Evolutionary conservation across 2,113 vertebrate genomes (phyloP), one percentile per base, ranked within the genome.

Genomic region (Isichthys henryi): DNA sequence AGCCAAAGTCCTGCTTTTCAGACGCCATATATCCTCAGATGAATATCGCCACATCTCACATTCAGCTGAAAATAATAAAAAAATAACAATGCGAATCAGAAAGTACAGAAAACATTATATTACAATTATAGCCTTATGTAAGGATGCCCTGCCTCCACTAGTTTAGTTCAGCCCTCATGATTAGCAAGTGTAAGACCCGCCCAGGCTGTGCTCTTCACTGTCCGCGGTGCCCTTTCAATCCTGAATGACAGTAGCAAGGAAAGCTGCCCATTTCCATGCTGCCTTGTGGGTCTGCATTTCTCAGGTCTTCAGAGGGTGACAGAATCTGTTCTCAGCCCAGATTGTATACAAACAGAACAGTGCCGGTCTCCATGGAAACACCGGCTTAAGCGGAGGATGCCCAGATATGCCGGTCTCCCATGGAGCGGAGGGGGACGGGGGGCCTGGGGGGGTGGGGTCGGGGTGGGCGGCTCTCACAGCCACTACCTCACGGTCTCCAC

Each of bases 331-430:
- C 89, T 87, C 90, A 88, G 88, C 90, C 90, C 91, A 88, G 89
- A 74, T 91, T 88, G 88, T 89, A 90, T 52, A 93, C 92, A 93
- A 91, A 93, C 90, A 90, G 90, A 91, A 90, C 88, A 90, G 92
- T 91, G 92, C 89, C 88, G 82, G 91, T 95, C 92, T 91, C 94
- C 94, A 94, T 93, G 91, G 90, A 91, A 91, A 95, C 91, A 39
- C 49, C 74, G 91, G 93, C 91, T 91, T 92, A 92, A 88, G 89
- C 90, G 45, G 77, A 91, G n/a, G 56, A 92, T 92, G 89, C 66
- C 87, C 91, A 88, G 85, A 88, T 90, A 88, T 91, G 88, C 80
- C 27, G 70, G 58, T 49, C 88, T 93, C 90, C 86, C 91, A 89
- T 88, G 90, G 89, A 87, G 87, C 43, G 46, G 31, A 21, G 88